A percentile compares a stretch with the other conserved stretches of the same genome.
phyloP scores from a whole-genome alignment of 2,113 vertebrate genomes.

The Montifringilla adamsi region DNA sequence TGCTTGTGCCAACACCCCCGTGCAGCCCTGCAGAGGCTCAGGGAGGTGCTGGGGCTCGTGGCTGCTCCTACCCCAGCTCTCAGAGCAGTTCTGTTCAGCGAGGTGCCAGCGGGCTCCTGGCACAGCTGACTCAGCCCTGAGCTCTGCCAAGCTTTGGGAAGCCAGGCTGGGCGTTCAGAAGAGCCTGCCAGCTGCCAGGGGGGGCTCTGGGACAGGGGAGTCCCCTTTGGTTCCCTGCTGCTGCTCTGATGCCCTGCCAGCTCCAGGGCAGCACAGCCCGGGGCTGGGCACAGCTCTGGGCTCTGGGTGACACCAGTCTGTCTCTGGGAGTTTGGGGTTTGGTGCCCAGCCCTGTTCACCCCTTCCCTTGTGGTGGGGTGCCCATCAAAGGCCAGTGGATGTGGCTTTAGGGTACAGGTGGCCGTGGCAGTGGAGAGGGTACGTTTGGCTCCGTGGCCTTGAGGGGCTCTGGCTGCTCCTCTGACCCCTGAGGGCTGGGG shows the following conservation, averaged over 20 bases:
- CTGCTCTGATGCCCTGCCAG: neutral
- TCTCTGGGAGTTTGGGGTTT: rapidly evolving
- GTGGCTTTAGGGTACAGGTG: neutral
- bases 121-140: neutral
- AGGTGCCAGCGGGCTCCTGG: neutral
- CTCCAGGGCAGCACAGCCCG: neutral
- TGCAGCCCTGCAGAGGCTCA: neutral
- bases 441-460: rapidly evolving
- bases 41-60: no score
- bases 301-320: neutral
- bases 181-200: no score
- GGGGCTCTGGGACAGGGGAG: neutral
- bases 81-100: rapidly evolving
- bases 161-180: no score
- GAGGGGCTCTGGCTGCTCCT: rapidly evolving
- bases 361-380: neutral
- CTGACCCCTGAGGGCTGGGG: neutral
- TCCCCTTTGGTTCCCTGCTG: neutral
- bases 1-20: rapidly evolving
- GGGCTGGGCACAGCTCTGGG: neutral
- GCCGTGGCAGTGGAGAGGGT: neutral
- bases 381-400: neutral
- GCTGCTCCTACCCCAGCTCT: no score
- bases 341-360: no score
- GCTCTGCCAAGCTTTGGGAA: no score